Base-by-base conservation (phyloP, 1,140 invertebrate genomes). In the Halictus rubicundus region DNA sequence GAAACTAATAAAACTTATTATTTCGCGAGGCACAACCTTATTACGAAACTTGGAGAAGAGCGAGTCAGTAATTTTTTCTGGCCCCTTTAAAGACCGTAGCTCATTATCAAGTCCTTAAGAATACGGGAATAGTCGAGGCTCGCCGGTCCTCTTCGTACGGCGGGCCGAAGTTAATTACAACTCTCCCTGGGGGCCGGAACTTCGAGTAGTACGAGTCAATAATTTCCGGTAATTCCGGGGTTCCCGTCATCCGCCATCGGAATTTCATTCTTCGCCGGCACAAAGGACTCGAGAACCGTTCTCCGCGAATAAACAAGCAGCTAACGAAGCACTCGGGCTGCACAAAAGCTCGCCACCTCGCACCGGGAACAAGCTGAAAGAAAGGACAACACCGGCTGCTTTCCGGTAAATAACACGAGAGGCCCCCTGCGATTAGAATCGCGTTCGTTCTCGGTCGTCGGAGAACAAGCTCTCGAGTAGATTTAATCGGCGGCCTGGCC, bases 181-280 rank as follows among this genome's bases (percentile, higher is more conserved):
- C 25, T 21, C 60, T 37, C 60, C 19, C 23, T 25, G 10, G 59
- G 1, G 23, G 54, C 49, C 23, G 19, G 59, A 72, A 49, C 59
- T 27, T 61, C 23, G 9, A 72, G 39, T 49, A 9, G 59, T 12
- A 21, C 70, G 25, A 27, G 70, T 72, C 70, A 60, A 72, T 72
- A 72, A 72, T 72, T 72, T 49, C 70, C 25, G 42, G 39, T 39
- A 61, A 42, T 27, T 63, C 23, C 39, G 21, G 46, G 39, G 27
- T 46, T 5, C 71, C 32, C 60, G 37, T 14, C 25, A 63, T n/a
- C n/a, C 46, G 46, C 0, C 21, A 63, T 23, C 46, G 46, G 49
- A 37, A 25, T 65, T 74, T 54, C 49, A 46, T 72, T 72, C 25
- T 63, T n/a, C 39, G 39, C n/a, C n/a, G n/a, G 19, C 10, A 63